Conservation (phyloP, 2,797 vertebrate genomes). For the Protonibea diacanthus region DNA sequence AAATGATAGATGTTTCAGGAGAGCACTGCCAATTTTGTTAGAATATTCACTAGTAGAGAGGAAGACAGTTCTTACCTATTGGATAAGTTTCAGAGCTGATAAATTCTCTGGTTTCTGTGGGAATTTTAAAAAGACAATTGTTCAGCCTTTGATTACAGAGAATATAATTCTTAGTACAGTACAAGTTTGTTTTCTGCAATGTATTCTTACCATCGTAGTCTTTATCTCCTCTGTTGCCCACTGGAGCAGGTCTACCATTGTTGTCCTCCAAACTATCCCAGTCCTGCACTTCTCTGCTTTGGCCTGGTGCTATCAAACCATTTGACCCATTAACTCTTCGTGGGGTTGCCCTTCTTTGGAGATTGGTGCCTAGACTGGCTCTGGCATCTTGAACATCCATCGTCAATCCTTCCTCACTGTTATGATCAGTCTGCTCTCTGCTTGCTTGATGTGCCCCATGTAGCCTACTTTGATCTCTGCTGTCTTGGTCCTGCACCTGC, state of each 20-base stretch:
- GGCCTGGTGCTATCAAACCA: conserved; percentile 8
- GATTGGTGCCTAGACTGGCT: conserved; percentile 1
- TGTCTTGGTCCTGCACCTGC: conserved; percentile 23
- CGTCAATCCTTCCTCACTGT: conserved; percentile 42
- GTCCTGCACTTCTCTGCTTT: conserved; percentile 52
- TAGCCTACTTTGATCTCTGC: conserved; percentile 37
- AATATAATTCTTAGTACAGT: neutral
- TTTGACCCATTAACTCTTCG: conserved; percentile 22
- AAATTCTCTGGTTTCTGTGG: conserved; percentile 68
- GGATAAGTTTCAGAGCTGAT: conserved; percentile 58
- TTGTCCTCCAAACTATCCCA: conserved; percentile 68
- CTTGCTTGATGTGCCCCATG: conserved; percentile 20
- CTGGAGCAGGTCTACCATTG: conserved; percentile 43
- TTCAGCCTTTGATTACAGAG: conserved; percentile 8
- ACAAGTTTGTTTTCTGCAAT: neutral
- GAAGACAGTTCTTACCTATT: conserved; percentile 49
- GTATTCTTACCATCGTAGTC: conserved; percentile 61
- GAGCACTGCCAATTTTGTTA: neutral
- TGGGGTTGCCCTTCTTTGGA: conserved; percentile 37
- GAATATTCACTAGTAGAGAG: neutral
- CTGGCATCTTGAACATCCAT: conserved; percentile 11
- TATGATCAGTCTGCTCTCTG: conserved; percentile 16
- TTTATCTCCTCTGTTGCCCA: conserved; percentile 45
- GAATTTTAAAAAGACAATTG: conserved; percentile 10
- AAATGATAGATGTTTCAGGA: neutral